Percentiles rank a stretch among this genome's conserved stretches.
phyloP scores from a whole-genome alignment of 2,113 vertebrate genomes.

The Irena cyanogastra region DNA sequence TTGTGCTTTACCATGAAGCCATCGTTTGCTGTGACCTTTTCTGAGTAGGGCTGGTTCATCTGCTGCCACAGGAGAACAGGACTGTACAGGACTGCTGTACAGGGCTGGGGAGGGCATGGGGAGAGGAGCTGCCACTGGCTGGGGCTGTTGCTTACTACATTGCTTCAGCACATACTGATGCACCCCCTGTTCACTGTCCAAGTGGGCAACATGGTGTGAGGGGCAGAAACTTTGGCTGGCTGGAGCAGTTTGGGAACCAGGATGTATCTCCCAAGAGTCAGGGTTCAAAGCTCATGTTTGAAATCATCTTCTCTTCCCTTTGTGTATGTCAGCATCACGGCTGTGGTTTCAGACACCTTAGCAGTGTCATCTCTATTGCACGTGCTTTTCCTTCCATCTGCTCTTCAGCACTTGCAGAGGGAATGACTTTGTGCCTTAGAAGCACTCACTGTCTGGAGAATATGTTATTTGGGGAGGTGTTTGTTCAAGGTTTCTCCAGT shows the following conservation, averaged over 20 bases:
- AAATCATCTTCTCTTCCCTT: neutral
- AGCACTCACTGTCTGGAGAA: neutral
- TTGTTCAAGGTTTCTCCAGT: neutral
- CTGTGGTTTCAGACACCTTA: neutral
- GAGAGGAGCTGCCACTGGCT: constrained; percentile 57
- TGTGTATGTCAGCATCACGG: neutral
- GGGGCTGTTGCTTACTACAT: constrained; percentile 66
- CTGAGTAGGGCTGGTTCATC: constrained; percentile 47
- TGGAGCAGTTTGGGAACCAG: neutral
- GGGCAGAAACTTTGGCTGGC: neutral
- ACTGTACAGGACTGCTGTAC: no score
- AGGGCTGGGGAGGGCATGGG: neutral
- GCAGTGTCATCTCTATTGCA: neutral
- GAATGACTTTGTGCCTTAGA: neutral
- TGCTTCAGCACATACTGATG: constrained; percentile 33
- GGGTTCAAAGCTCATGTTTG: neutral
- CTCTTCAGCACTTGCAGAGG: constrained; percentile 8
- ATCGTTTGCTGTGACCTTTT: constrained; percentile 42
- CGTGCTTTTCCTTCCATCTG: neutral
- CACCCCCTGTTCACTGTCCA: neutral
- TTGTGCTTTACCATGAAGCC: constrained; percentile 68
- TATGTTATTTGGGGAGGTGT: neutral
- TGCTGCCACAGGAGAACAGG: no score
- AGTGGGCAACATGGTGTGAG: neutral
- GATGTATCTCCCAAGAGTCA: neutral